Base-by-base conservation (phyloP, 2,888 invertebrate species). In the Ennomos quercinarius region DNA sequence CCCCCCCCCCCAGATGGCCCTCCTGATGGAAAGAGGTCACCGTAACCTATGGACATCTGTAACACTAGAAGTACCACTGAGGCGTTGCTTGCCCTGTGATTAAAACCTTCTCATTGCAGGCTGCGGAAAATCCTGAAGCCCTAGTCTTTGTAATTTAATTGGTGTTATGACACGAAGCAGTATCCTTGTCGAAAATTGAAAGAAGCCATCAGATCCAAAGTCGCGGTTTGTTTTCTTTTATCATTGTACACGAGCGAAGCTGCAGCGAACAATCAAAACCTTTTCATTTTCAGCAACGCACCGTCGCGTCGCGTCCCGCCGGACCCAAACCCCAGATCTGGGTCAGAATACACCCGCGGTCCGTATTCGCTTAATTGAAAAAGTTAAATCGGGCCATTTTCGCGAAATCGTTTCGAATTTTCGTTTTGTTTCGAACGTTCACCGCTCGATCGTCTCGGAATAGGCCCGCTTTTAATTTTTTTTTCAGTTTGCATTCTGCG, bases 351-450 rank as follows among this genome's bases (percentile, higher is more conserved):
- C 71, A 76, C 74, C 78, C 75, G 68, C 73, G 70, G 67, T 70
- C 72, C 72, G 79, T 76, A 80, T 73, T 72, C 78, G 73, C 77
- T 86, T 87, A 86, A 87, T 88, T 87, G 86, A 87, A 88, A 88
- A 88, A 90, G 90, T 90, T 89, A 84, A 87, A 87, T 86, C 84
- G 82, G 71, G 80, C 67, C 82, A 84, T 88, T 89, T 81, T 85
- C 80, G 79, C 75, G 75, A 77, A 78, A 83, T 78, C 81, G 78
- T 79, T 79, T 82, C 71, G 64, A 73, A 71, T 76, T 78, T 78
- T 78, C 78, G 75, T 74, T 70, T 76, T 70, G 67, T 71, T 70
- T 67, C 54, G 58, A 62, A 59, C 51, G 48, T 39, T 50, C 60
- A 39, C 13, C 11, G 41, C 44, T 61, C 51, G 43, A 35, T 36